Conservation (phyloP, 2,113 vertebrate species). For the Nicator chloris region DNA sequence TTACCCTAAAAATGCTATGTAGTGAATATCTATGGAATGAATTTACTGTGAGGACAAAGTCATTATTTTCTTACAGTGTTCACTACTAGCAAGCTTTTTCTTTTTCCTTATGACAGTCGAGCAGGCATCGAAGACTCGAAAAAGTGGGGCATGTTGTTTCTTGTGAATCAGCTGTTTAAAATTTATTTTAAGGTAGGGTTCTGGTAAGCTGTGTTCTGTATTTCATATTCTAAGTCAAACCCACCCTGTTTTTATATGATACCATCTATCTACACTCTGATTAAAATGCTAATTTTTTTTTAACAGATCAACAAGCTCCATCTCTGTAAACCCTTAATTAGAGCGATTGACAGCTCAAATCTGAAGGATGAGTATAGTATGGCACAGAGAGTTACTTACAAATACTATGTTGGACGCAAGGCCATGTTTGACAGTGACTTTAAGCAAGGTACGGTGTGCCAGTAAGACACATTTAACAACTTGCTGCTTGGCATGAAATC, state of each 20-base stretch:
- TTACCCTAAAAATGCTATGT: background rate
- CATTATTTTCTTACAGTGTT: background rate
- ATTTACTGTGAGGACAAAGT: background rate
- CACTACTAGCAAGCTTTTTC: background rate
- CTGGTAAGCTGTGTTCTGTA: background rate
- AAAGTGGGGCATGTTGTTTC: constrained; percentile 99
- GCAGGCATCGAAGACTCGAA: constrained; percentile 96
- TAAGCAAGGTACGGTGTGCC: constrained; percentile 81
- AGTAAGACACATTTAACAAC: background rate
- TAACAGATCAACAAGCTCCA: constrained; percentile 95
- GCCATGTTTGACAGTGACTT: constrained; percentile 99
- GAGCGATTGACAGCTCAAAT: constrained; percentile 97
- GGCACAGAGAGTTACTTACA: constrained; percentile 92
- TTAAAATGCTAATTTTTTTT: background rate
- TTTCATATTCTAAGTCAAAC: background rate
- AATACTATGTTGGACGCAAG: constrained; percentile 95
- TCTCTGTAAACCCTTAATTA: constrained; percentile 94
- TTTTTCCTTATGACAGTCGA: constrained; percentile 73
- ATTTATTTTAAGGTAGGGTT: constrained; percentile 96
- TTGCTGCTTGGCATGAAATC: background rate
- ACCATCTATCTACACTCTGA: background rate
- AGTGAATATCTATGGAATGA: background rate
- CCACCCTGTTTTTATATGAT: background rate
- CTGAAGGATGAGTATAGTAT: constrained; percentile 92
- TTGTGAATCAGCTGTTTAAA: constrained; percentile 97